Conservation (phyloP, 2,113 vertebrate species). For the Ameiurus melas region DNA sequence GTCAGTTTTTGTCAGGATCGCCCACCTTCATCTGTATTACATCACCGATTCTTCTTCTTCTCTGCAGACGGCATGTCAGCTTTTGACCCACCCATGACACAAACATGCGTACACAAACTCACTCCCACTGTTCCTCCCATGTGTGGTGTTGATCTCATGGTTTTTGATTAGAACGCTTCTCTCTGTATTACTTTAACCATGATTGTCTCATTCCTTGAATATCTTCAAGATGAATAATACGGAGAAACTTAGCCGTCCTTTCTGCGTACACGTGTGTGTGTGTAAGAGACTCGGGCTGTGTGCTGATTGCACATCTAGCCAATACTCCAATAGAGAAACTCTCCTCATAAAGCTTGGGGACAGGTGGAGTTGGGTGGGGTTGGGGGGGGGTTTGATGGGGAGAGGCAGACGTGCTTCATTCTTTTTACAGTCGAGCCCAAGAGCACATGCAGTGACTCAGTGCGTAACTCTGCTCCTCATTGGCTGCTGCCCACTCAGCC, state of each 20-base stretch:
- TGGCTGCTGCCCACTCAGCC: constrained; percentile 65
- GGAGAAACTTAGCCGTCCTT: neutral
- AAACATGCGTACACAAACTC: constrained; percentile 11
- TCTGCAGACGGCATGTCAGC: constrained; percentile 33
- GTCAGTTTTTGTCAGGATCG: neutral
- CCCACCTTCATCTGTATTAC: constrained; percentile 40
- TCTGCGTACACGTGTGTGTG: neutral
- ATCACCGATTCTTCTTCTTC: constrained; percentile 24
- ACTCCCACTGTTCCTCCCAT: neutral
- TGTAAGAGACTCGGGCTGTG: neutral
- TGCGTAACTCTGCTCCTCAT: constrained; percentile 69
- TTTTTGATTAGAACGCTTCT: neutral
- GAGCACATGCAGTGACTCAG: constrained; percentile 65
- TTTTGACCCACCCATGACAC: constrained; percentile 44
- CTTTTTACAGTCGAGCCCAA: constrained; percentile 64
- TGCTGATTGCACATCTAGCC: neutral
- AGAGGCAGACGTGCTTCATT: constrained; percentile 47
- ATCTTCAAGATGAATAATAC: neutral
- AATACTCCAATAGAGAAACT: constrained; percentile 27
- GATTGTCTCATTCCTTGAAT: neutral
- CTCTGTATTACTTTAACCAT: neutral
- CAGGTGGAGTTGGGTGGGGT: too few species aligned
- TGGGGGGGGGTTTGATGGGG: too few species aligned
- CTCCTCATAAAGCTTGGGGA: constrained; percentile 31
- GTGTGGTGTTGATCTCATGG: constrained; percentile 8